Evolutionary conservation across 2,888 invertebrate genomes (phyloP).

Genomic region (Heliconius ethilla): DNA sequence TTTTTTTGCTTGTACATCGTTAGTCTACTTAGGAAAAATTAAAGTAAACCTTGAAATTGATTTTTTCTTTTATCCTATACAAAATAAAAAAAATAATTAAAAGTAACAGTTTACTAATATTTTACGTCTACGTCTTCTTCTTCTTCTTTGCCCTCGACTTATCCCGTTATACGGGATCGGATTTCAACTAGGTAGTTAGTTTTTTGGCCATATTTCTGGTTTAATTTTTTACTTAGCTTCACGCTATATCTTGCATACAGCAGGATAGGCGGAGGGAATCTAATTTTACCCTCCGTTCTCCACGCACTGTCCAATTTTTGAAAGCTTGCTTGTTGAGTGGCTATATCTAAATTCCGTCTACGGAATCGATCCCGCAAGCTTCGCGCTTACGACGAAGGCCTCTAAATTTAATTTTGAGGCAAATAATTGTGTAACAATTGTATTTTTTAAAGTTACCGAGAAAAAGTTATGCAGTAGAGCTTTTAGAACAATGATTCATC

Average conservation of each 20-base stretch:
- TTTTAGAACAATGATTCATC: background rate
- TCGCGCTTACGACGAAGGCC: background rate
- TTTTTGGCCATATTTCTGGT: too few relatives aligned
- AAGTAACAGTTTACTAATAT: background rate
- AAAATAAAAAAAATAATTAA: too few relatives aligned
- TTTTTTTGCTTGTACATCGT: background rate
- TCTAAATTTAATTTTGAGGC: too few relatives aligned
- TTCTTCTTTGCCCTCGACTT: too few relatives aligned
- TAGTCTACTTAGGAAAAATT: slow-evolving; percentile 1
- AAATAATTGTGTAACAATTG: background rate
- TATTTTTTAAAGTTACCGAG: background rate
- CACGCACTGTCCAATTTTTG: background rate
- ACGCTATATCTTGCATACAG: too few relatives aligned
- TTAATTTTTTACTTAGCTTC: too few relatives aligned
- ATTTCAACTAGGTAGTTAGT: too few relatives aligned
- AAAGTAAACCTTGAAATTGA: background rate
- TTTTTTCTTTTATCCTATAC: background rate
- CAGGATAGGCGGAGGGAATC: background rate
- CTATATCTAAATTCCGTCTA: too few relatives aligned
- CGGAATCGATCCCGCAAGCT: background rate
- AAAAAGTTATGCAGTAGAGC: background rate
- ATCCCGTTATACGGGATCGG: too few relatives aligned
- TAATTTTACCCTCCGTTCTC: background rate
- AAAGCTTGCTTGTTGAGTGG: background rate
- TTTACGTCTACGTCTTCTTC: too few relatives aligned